These are phyloP conservation scores for Gibbula magus DNA, from an alignment of 2,888 invertebrate genomes.

Conservation along the genomic window DNA sequence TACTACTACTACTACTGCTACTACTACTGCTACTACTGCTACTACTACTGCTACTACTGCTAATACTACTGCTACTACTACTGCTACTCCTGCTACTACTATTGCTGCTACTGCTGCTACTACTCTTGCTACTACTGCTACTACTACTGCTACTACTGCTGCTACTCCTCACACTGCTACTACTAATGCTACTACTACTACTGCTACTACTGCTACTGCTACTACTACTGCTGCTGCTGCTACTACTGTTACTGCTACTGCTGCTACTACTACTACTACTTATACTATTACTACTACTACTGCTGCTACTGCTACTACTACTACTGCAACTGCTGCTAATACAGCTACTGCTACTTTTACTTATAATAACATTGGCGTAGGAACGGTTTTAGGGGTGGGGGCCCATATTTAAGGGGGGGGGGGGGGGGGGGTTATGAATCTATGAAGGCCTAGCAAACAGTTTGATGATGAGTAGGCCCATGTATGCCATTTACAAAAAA, in stretches of 20 bases:
- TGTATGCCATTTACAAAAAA: too few species aligned
- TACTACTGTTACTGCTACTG: background rate
- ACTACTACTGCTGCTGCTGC: constrained; percentile 16
- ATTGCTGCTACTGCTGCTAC: constrained; percentile 35
- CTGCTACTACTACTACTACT: background rate
- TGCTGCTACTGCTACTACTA: background rate
- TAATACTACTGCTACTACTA: constrained; percentile 34
- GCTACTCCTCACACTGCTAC: constrained; percentile 29
- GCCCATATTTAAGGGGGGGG: too few species aligned
- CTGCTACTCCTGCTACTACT: constrained; percentile 32
- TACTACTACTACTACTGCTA: constrained; percentile 34
- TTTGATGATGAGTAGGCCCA: too few species aligned
- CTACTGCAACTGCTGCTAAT: background rate
- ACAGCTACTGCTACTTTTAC: too few species aligned
- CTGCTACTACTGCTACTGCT: constrained; percentile 33
- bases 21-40: constrained; percentile 34
- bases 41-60: constrained; percentile 30
- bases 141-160: constrained; percentile 21
- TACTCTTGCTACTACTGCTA: constrained; percentile 37
- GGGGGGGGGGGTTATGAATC: too few species aligned
- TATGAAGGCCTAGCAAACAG: too few species aligned
- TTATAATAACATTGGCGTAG: too few species aligned
- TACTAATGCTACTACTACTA: constrained; percentile 35
- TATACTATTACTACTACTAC: background rate
- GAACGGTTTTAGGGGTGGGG: too few species aligned